Base-by-base conservation (phyloP, 2,888 invertebrate genomes). In the Tyria jacobaeae region DNA sequence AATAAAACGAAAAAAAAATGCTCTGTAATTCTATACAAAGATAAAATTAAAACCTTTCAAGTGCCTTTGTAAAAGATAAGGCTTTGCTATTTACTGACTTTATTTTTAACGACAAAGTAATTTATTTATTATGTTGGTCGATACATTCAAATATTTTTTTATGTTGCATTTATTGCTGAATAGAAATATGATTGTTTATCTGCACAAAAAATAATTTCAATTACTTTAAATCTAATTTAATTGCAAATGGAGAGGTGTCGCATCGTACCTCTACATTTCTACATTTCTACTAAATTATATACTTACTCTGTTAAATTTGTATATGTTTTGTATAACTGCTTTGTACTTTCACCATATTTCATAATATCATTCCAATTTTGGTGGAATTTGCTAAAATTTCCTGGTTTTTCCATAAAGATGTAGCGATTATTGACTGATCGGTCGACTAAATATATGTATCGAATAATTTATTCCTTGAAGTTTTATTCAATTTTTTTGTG, bases 301-400 rank as follows among this genome's bases (percentile, higher is more conserved):
- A 56, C 39, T 64, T 72, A 70, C 64, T 69, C 70, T 77, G n/a
- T n/a, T n/a, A n/a, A n/a, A n/a, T n/a, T n/a, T n/a, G n/a, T n/a
- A 62, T 79, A 81, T 79, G 75, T 76, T 83, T 83, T 86, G 81
- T 80, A 83, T 84, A 87, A 90, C 91, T 91, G 91, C 90, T 89
- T 91, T 91, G 92, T 92, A 90, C 90, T 83, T 81, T 81, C 83
- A 83, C 80, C 54, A 58, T 44, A 10, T 35, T 75, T 76, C 82
- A 80, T 75, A 71, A 47, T 79, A 69, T 68, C 80, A 81, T 44
- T 44, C 76, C 79, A 70, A 70, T 75, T 74, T 68, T 64, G 88
- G 88, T 89, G 89, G 76, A 86, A 85, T 80, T 89, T 89, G 85
- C 82, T 78, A 71, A 73, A 80, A 82, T 89, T 91, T 89, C 90